Conservation (phyloP, 2,888 invertebrate species). For the Morinoia aosen region DNA sequence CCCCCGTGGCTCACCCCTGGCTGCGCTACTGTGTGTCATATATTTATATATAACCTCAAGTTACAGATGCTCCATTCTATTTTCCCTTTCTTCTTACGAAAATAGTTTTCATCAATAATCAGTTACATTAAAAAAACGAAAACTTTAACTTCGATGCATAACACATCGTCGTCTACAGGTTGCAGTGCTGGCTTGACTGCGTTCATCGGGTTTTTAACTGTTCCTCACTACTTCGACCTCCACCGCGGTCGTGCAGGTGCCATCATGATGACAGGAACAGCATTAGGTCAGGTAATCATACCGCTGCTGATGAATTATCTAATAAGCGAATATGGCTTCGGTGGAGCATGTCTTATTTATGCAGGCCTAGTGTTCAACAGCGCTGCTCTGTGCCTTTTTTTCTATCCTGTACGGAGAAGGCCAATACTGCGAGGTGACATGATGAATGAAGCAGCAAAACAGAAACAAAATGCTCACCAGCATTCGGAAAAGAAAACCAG, state of each 20-base stretch:
- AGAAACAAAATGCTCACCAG: neutral
- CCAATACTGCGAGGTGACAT: neutral
- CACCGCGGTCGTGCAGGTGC: neutral
- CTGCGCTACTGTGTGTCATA: too few species aligned
- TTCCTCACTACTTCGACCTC: neutral
- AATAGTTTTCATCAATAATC: too few species aligned
- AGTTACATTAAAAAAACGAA: too few species aligned
- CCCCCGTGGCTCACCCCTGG: too few species aligned
- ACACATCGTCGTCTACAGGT: neutral
- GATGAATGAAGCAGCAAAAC: neutral
- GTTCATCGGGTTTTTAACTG: neutral
- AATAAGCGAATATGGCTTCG: constrained; percentile 13
- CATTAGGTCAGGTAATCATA: neutral
- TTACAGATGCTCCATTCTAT: too few species aligned
- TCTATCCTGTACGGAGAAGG: neutral
- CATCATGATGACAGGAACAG: neutral
- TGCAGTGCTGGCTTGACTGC: neutral
- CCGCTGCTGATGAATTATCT: neutral
- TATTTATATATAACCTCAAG: too few species aligned
- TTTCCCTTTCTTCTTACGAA: too few species aligned
- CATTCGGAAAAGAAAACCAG: neutral
- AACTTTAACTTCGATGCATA: too few species aligned
- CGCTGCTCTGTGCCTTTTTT: neutral
- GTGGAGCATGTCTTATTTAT: neutral
- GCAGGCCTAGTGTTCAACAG: neutral